Evolutionary conservation across 2,113 vertebrate species (phyloP).

Genomic region (Triplophysa rosa): DNA sequence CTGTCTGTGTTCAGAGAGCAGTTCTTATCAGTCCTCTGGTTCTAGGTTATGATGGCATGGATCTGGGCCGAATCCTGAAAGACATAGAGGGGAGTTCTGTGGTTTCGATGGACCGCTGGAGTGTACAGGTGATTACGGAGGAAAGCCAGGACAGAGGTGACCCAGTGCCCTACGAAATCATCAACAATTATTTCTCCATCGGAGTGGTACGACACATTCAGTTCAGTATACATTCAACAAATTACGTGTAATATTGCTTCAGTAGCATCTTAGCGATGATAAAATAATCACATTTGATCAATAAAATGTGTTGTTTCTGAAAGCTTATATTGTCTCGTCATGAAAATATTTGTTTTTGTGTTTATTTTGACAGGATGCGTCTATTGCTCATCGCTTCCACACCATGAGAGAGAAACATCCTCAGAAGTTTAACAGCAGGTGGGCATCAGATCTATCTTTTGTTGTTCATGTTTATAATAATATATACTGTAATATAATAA

Average conservation of each 20-base stretch:
- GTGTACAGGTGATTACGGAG: conserved; percentile 80
- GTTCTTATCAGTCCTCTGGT: not conserved
- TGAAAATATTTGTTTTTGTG: not conserved
- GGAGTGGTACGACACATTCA: conserved; percentile 82
- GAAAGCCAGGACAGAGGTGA: conserved; percentile 81
- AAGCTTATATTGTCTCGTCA: not conserved
- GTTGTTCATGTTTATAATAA: not conserved
- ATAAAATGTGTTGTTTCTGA: not conserved
- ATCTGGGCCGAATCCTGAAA: conserved; percentile 83
- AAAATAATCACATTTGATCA: not conserved
- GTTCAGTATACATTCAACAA: not conserved
- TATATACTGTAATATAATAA: too few species aligned
- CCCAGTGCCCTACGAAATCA: conserved; percentile 90
- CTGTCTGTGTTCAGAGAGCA: not conserved
- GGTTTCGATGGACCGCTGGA: conserved; percentile 87
- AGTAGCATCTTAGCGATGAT: too few species aligned
- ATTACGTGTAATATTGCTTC: too few species aligned
- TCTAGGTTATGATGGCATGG: conserved; percentile 87
- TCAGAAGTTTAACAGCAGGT: conserved; percentile 95
- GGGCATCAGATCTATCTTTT: conserved; percentile 43
- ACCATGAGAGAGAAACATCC: conserved; percentile 91
- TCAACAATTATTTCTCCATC: conserved; percentile 97
- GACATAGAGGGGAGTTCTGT: conserved; percentile 77
- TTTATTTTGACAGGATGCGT: conserved; percentile 79
- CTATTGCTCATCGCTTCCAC: conserved; percentile 92